These are phyloP conservation scores for Cygnus atratus DNA, from an alignment of 2,113 vertebrate genomes.

Conservation along the genomic window DNA sequence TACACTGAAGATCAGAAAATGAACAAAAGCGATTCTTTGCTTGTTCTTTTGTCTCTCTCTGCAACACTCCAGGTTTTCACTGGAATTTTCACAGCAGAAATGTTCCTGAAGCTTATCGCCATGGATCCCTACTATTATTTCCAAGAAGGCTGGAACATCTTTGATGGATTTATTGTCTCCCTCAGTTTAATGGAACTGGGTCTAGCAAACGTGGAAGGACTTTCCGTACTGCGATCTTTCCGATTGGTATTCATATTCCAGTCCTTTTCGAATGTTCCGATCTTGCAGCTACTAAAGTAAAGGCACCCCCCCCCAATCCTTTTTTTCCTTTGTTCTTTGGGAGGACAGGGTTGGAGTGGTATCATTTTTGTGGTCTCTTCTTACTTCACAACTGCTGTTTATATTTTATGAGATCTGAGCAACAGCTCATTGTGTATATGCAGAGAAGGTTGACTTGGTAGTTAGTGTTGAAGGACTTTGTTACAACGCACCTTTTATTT, in stretches of 20 bases:
- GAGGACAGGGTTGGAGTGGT: too few species aligned
- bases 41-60: neutral
- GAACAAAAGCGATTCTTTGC: accelerated
- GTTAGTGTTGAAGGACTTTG: neutral
- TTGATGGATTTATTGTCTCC: conserved; percentile 97
- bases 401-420: neutral
- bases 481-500: neutral
- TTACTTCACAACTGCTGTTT: neutral
- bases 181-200: conserved; percentile 96
- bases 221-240: conserved; percentile 98
- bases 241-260: conserved; percentile 86
- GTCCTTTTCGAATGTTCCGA: neutral
- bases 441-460: neutral
- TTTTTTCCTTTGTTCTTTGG: neutral
- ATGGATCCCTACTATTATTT: conserved; percentile 99
- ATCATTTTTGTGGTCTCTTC: neutral
- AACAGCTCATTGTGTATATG: accelerated
- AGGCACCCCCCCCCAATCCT: neutral
- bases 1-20: neutral
- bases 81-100: conserved; percentile 97
- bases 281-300: neutral
- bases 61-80: conserved; percentile 89
- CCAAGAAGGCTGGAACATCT: conserved; percentile 98
- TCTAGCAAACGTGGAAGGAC: conserved; percentile 92
- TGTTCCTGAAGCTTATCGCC: conserved; percentile 96